These are phyloP conservation scores for Corydoras sp. DNA, from an alignment of 2,113 vertebrate species.

Conservation along the genomic window DNA sequence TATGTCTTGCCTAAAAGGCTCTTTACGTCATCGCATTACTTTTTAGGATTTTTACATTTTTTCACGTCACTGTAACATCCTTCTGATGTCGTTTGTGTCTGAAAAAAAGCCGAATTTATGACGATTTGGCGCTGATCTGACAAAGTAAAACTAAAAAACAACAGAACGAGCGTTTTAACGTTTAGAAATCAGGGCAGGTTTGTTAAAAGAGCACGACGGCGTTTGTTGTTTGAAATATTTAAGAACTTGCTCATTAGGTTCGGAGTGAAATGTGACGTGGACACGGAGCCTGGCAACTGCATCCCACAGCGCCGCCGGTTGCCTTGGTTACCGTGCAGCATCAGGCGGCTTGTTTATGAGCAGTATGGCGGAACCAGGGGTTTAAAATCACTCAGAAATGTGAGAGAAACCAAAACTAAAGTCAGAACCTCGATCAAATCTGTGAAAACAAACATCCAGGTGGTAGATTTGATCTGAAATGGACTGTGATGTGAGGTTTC, in stretches of 20 bases:
- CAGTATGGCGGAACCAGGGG: conserved; percentile 26
- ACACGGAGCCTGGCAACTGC: conserved; percentile 59
- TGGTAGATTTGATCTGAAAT: background rate
- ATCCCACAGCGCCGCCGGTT: conserved; percentile 66
- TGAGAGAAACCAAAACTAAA: background rate
- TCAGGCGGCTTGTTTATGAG: conserved; percentile 36
- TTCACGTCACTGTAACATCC: too few species aligned
- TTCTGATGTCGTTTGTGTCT: too few species aligned
- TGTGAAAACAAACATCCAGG: background rate
- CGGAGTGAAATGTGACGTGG: conserved; percentile 7
- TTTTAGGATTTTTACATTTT: too few species aligned
- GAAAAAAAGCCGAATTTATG: too few species aligned
- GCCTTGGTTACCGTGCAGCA: conserved; percentile 53
- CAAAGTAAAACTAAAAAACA: too few species aligned
- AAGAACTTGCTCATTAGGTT: background rate
- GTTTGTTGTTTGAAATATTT: background rate
- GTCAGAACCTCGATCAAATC: too few species aligned
- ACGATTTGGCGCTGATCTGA: too few species aligned
- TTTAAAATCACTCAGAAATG: background rate
- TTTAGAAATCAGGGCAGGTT: too few species aligned
- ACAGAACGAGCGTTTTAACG: too few species aligned
- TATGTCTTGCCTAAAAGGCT: too few species aligned
- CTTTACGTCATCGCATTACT: too few species aligned
- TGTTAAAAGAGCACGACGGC: too few species aligned
- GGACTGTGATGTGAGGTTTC: background rate